Evolutionary conservation across 2,113 vertebrate species (phyloP), one percentile per base, ranked within the genome.

Genomic region (Gambusia affinis): DNA sequence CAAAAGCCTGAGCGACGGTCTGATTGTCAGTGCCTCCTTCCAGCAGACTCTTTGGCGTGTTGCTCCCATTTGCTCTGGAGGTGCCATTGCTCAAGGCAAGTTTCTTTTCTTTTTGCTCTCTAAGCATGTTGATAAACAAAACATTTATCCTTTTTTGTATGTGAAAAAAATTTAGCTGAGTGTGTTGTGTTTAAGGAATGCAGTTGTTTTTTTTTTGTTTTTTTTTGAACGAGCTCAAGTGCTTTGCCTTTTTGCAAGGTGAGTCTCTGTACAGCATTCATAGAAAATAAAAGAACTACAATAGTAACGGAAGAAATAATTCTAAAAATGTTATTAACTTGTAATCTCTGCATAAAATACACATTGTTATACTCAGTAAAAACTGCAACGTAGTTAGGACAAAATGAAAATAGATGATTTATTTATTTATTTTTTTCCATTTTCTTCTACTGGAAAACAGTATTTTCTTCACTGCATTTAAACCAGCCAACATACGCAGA

Each of bases 41-140:
- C 97, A 97, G 92, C 97, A 97, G 83, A 98, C 97, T 0, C 96
- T 99, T 31, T 99, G 97, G 97, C 97, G 95, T 8, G 97, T 99
- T 67, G 96, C 96, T 65, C 97, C 97, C 1, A 95, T 99, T 88
- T 99, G 97, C 90, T 98, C 97, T 54, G 96, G 94, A 84, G 95
- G 96, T 68, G 95, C 95, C 90, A 94, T 92, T 28, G 96, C 95
- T 83, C 96, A 97, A 96, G 97, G 97, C 96, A 95, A 76, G 81
- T 82, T 30, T 75, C 14, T 64, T 12, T 70, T 60, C 22, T 57
- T 70, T 37, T 75, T 74, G 3, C 14, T 70, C 28, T 74, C 3
- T 31, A 57, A 79, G 3, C 30, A 44, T 61, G 39, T 66, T 47
- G 15, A 35, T 51, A 80, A 81, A 75, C 67, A 24, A 67, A 60